These are phyloP conservation scores for Aurelia aurita DNA, from an alignment of 30 jellyfish, hydroid and myxozoan species.

Conservation along the genomic window DNA sequence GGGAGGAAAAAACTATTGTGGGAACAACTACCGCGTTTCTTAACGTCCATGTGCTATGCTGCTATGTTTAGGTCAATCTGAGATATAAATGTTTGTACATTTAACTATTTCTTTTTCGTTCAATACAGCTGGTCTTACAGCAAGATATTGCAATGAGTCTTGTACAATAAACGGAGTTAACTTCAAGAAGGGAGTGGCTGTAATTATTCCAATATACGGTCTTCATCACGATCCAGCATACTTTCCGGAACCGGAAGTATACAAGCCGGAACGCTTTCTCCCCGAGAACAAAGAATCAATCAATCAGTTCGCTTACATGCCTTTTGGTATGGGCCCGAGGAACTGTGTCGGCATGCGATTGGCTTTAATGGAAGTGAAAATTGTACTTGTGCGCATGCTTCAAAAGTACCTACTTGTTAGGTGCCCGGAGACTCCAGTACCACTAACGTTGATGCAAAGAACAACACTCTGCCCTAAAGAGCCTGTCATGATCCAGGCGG, in stretches of 20 bases:
- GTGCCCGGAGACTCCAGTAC: conserved; percentile 31
- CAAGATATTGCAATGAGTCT: background rate
- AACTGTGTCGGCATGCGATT: conserved; percentile 65
- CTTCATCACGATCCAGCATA: conserved; percentile 39
- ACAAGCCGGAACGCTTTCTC: conserved; percentile 32
- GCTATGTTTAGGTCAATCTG: no score
- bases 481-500: background rate
- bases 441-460: background rate
- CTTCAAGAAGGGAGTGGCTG: background rate
- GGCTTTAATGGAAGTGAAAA: conserved; percentile 49
- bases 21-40: no score
- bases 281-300: conserved; percentile 15
- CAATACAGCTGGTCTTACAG: background rate
- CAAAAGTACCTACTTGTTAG: conserved; percentile 27
- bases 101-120: no score
- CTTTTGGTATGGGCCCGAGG: conserved; percentile 59
- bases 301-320: conserved; percentile 29
- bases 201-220: conserved; percentile 25
- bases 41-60: no score
- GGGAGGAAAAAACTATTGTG: no score
- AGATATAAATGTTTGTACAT: no score
- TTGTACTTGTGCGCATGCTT: conserved; percentile 31
- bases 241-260: conserved; percentile 47
- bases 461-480: background rate
- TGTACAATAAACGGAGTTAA: conserved; percentile 15